phyloP scores from a whole-genome alignment of 2,113 vertebrate genomes.

The Archocentrus centrarchus region DNA sequence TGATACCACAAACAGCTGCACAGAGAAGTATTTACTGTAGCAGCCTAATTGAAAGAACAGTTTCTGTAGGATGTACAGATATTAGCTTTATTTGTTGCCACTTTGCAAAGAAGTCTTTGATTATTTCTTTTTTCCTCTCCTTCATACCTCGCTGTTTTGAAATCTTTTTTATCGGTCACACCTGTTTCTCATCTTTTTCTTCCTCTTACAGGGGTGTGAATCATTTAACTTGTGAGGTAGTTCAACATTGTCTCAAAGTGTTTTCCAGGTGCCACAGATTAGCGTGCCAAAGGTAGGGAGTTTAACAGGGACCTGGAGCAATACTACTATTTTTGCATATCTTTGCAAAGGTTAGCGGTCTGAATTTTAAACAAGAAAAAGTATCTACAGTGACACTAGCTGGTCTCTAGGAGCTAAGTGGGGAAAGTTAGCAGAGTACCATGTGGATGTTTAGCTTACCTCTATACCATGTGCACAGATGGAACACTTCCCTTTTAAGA shows the following conservation, averaged over 20 bases:
- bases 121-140: background rate
- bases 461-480: background rate
- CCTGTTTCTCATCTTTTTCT: slow-evolving; percentile 7
- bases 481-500: background rate
- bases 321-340: background rate
- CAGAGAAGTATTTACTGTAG: slow-evolving; percentile 42
- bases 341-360: background rate
- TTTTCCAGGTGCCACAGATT: slow-evolving; percentile 16
- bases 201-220: background rate
- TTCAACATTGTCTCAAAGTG: slow-evolving; percentile 5
- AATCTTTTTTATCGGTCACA: slow-evolving; percentile 2
- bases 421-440: background rate
- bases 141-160: background rate
- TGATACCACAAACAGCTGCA: slow-evolving; percentile 41
- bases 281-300: background rate
- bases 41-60: slow-evolving; percentile 38
- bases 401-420: background rate
- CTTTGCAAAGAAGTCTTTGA: background rate
- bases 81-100: background rate
- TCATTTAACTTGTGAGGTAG: background rate
- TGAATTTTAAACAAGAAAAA: background rate
- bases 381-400: background rate
- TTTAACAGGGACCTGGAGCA: background rate
- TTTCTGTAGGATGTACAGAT: slow-evolving; percentile 19
- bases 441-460: background rate